Conservation (phyloP, 92 coral and sea anemone species). For the Epizoanthus stellaris region DNA sequence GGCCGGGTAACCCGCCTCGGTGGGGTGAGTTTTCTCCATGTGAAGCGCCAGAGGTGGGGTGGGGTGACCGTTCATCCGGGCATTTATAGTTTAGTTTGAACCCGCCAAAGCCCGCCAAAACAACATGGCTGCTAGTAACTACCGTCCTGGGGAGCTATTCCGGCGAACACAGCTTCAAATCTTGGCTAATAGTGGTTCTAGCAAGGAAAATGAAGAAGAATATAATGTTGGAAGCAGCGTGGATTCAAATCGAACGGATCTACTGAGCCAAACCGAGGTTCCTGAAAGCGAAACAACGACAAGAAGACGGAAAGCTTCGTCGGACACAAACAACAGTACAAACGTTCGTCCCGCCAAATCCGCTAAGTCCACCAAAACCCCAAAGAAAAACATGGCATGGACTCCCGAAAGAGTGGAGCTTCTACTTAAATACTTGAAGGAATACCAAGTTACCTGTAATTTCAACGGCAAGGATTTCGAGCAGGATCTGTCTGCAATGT, state of each 20-base stretch:
- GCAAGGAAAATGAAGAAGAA: constrained; percentile 38
- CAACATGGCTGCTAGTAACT: constrained; percentile 36
- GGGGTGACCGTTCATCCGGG: constrained; percentile 53
- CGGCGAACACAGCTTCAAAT: constrained; percentile 43
- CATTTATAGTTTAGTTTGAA: constrained; percentile 41
- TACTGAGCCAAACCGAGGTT: constrained; percentile 9
- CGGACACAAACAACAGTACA: too few species aligned
- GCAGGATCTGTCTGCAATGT: too few species aligned
- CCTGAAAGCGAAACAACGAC: neutral
- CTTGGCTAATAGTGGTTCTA: constrained; percentile 9
- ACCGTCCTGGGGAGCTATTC: constrained; percentile 49
- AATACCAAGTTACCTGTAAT: too few species aligned
- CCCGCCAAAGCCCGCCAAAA: constrained; percentile 60
- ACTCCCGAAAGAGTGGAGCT: too few species aligned
- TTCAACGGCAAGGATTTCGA: too few species aligned
- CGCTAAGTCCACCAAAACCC: too few species aligned
- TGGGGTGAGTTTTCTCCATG: constrained; percentile 56
- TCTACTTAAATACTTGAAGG: too few species aligned
- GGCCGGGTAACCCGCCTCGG: constrained; percentile 28
- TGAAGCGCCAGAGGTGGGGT: constrained; percentile 36
- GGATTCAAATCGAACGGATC: constrained; percentile 20
- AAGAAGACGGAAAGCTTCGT: too few species aligned
- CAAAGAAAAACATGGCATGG: too few species aligned
- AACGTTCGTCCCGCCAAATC: too few species aligned
- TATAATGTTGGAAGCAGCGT: constrained; percentile 16